Evolutionary conservation across 1,140 invertebrate genomes (phyloP), one percentile per base, ranked within the genome.

Genomic region (Neelides sp.): DNA sequence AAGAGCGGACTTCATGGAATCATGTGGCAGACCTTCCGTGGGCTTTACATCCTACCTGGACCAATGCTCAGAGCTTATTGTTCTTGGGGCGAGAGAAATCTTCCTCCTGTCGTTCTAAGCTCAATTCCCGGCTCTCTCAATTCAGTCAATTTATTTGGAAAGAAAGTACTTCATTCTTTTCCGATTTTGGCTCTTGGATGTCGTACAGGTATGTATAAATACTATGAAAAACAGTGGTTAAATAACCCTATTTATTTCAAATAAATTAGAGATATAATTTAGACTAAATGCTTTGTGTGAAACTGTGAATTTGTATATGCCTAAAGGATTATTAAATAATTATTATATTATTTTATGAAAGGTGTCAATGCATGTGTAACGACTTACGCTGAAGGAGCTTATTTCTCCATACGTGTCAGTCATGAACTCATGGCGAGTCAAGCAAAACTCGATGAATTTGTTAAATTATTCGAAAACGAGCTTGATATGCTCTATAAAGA

Each of bases 21-120:
- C 19, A 51, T 61, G 50, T 61, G 59, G 59, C 42, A 57, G 48
- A 39, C 57, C 19, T 61, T 61, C 24, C 40, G 53, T 39, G 45
- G 27, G 22, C 30, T 61, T 23, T 61, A 61, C 36, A 15, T 61
- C 3, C 23, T 57, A 2, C 59, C 59, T 15, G 44, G 17, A 27
- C 55, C 55, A 13, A 43, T 50, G 40, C 43, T 61, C 4, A 45
- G 45, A 5, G 48, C 49, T 0, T 61, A 61, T 22, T 55, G 52
- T 35, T 26, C 36, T 12, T 61, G 59, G 59, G 59, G 59, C 5
- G 59, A 61, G 35, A 36, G 49, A 19, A 57, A 57, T 46, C 26
- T 61, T 17, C 59, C 59, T 15, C 52, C 59, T 12, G 55, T 55
- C 12, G 35, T 61, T 28, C 34, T 61, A 17, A 53, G 55, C 45